Evolutionary conservation across 2,888 invertebrate genomes (phyloP).

Genomic region (Hoplodrina ambigua): DNA sequence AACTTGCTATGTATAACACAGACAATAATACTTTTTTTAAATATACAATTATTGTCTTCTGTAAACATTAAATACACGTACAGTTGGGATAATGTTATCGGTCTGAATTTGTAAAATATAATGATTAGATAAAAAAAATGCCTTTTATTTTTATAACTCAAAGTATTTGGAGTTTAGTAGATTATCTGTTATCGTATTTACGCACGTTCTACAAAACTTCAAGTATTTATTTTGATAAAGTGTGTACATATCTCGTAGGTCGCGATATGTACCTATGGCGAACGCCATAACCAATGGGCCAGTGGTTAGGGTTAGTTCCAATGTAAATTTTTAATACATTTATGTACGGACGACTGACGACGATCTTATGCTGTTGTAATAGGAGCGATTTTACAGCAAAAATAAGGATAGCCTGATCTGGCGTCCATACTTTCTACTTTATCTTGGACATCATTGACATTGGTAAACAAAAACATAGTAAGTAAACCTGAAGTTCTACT

Average conservation of each 20-base stretch:
- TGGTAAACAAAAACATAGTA: too few species aligned
- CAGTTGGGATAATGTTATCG: conserved; percentile 12
- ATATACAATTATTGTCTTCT: neutral
- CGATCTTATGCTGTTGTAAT: too few species aligned
- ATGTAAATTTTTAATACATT: too few species aligned
- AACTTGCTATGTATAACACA: neutral
- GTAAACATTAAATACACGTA: conserved; percentile 6
- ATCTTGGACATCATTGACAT: too few species aligned
- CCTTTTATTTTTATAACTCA: conserved; percentile 15
- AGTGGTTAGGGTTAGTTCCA: too few species aligned
- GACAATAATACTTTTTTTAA: neutral
- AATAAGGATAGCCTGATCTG: too few species aligned
- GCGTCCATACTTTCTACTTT: too few species aligned
- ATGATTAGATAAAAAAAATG: conserved; percentile 39
- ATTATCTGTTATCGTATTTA: conserved; percentile 17
- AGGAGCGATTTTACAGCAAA: too few species aligned
- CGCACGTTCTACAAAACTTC: neutral
- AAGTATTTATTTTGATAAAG: neutral
- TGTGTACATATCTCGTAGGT: neutral
- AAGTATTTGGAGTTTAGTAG: neutral
- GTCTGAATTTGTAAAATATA: conserved; percentile 16
- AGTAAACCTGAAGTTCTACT: too few species aligned
- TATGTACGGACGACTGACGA: too few species aligned
- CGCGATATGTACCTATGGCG: too few species aligned
- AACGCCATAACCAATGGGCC: too few species aligned